Evolutionary conservation across 2,888 invertebrate genomes (phyloP).

Genomic region (Entomobrya multifasciata): DNA sequence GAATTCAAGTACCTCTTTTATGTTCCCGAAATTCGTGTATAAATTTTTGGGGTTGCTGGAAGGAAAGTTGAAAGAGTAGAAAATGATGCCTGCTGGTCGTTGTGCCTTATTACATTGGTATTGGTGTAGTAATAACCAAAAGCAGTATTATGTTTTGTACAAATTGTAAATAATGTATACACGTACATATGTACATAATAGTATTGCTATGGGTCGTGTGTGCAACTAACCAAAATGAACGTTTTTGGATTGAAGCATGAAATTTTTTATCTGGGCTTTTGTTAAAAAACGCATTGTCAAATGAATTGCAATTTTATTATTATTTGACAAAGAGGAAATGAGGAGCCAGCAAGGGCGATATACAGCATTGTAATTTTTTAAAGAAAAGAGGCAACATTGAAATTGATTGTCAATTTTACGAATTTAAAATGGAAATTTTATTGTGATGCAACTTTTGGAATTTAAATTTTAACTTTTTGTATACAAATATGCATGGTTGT

Average conservation of each 20-base stretch:
- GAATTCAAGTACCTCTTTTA: conserved; percentile 65
- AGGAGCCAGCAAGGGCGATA: too few species aligned
- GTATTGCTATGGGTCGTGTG: not conserved
- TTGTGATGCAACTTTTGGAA: too few species aligned
- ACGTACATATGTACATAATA: not conserved
- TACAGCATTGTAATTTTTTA: too few species aligned
- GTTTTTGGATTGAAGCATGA: too few species aligned
- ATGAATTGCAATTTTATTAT: not conserved
- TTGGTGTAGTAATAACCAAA: too few species aligned
- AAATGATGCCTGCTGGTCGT: not conserved
- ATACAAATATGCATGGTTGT: not conserved
- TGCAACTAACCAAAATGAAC: not conserved
- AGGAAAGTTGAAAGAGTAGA: too few species aligned
- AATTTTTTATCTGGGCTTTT: too few species aligned
- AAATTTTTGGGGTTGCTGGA: conserved; percentile 8
- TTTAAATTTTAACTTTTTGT: too few species aligned
- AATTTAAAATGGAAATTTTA: too few species aligned
- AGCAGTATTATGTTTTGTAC: not conserved
- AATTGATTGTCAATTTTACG: too few species aligned
- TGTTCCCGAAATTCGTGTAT: conserved; percentile 36
- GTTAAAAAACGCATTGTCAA: not conserved
- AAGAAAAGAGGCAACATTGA: too few species aligned
- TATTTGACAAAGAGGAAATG: not conserved
- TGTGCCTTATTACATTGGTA: not conserved
- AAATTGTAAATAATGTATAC: not conserved